A percentile compares a stretch with the other conserved stretches of the same genome.
These are phyloP conservation scores for Hydropotes inermis DNA, from an alignment of 2,113 vertebrate genomes.

Conservation along the genomic window DNA sequence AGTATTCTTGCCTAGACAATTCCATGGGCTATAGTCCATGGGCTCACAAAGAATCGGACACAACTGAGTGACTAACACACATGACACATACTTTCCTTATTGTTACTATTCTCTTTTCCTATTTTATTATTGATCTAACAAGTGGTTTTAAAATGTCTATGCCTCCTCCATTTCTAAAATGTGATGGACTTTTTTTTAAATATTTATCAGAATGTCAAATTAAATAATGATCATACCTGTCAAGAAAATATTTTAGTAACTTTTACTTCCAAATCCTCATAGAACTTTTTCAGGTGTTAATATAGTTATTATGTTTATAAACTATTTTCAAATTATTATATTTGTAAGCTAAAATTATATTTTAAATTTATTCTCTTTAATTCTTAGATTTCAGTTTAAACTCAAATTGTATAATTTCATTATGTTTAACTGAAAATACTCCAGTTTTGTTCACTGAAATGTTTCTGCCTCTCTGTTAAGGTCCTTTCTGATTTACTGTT, in stretches of 20 bases:
- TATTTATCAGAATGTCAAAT: background rate
- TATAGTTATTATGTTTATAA: background rate
- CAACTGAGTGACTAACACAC: background rate
- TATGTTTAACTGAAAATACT: background rate
- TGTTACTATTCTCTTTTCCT: background rate
- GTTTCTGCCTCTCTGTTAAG: background rate
- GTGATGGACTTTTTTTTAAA: background rate
- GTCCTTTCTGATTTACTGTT: background rate
- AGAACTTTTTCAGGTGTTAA: background rate
- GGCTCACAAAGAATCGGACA: background rate
- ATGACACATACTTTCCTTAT: background rate
- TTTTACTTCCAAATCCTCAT: background rate
- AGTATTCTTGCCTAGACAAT: background rate
- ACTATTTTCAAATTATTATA: background rate
- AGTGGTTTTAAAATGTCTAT: background rate
- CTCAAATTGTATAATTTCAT: background rate
- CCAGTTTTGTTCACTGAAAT: background rate
- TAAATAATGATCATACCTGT: background rate
- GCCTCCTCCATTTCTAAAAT: background rate
- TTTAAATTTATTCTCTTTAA: background rate
- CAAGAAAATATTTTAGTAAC: background rate
- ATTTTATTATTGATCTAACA: background rate
- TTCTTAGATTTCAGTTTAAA: background rate
- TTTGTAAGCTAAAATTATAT: background rate
- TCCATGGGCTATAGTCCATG: background rate